Conservation (phyloP, 2,888 invertebrate genomes). For the Thumatha senex region DNA sequence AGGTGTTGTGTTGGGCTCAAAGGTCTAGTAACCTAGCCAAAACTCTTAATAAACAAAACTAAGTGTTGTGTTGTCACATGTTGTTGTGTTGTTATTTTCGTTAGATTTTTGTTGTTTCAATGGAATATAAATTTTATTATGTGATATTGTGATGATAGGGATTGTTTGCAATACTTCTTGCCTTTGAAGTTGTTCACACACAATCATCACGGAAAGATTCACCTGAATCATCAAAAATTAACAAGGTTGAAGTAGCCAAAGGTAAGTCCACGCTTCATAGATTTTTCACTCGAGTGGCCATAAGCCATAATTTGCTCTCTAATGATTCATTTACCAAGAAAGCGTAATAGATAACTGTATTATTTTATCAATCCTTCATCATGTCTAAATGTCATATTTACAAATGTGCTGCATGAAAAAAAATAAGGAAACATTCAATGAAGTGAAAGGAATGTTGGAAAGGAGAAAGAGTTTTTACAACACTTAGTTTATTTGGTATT, state of each 20-base stretch:
- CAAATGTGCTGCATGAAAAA: background rate
- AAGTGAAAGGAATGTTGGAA: slow-evolving; percentile 41
- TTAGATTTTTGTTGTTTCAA: no score
- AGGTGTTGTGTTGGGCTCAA: no score
- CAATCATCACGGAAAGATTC: background rate
- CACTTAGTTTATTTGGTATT: background rate
- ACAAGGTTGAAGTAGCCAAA: slow-evolving; percentile 1
- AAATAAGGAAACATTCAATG: slow-evolving; percentile 8
- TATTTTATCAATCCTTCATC: no score
- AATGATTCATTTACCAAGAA: slow-evolving; percentile 16
- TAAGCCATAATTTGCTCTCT: slow-evolving; percentile 39
- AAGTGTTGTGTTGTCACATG: no score
- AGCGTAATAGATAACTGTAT: background rate
- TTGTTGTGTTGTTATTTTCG: background rate
- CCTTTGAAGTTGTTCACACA: background rate
- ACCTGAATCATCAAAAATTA: slow-evolving; percentile 13
- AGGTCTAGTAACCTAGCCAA: no score
- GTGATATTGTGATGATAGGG: slow-evolving; percentile 8
- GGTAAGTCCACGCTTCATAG: slow-evolving; percentile 13
- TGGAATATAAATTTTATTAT: no score
- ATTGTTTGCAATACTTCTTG: slow-evolving; percentile 6
- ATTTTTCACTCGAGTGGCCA: slow-evolving; percentile 44
- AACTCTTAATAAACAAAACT: no score
- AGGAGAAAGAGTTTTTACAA: background rate
- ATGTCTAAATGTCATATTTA: background rate